Evolutionary conservation across 2,797 vertebrate genomes (phyloP).

Genomic region (Sebastes oblongus): DNA sequence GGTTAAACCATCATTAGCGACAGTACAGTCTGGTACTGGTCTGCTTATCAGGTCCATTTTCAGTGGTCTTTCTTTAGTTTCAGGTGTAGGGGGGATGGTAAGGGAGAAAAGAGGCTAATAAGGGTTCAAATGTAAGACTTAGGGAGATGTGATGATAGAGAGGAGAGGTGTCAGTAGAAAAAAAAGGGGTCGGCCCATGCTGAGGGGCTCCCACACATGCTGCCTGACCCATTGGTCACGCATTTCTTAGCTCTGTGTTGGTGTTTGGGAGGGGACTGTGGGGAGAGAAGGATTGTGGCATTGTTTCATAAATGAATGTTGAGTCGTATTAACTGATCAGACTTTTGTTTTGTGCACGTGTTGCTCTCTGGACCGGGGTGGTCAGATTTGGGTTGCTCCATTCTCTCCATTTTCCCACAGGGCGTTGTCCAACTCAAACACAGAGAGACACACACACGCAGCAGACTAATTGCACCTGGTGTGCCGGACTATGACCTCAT

Average conservation of each 20-base stretch:
- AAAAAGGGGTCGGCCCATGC: constrained; percentile 16
- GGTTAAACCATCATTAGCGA: background rate
- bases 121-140: background rate
- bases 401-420: constrained; percentile 35
- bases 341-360: background rate
- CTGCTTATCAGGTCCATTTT: background rate
- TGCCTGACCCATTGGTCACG: constrained; percentile 42
- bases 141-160: background rate
- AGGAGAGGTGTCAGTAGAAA: constrained; percentile 35
- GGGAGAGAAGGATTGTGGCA: background rate
- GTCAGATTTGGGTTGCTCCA: constrained; percentile 34
- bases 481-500: constrained; percentile 78
- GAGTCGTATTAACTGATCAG: background rate
- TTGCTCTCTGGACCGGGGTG: constrained; percentile 12
- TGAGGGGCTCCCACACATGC: constrained; percentile 23
- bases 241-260: constrained; percentile 41
- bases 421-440: constrained; percentile 50
- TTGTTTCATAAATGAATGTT: constrained; percentile 11
- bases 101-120: background rate
- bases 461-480: constrained; percentile 51
- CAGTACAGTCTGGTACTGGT: background rate
- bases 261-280: constrained; percentile 6
- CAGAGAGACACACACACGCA: background rate
- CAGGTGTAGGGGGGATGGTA: background rate
- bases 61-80: constrained; percentile 5